Evolutionary conservation across 2,113 vertebrate species (phyloP).

Genomic region (zebrafish (Danio rerio)): GRCz12tu NC_133178.1:31658001-31658500

Average conservation of each 20-base stretch:
- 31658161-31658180: too few species aligned
- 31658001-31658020: constrained; percentile 92
- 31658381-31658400: background rate
- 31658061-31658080: background rate
- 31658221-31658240: too few species aligned
- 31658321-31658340: too few species aligned
- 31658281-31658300: too few species aligned
- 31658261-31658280: too few species aligned
- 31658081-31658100: too few species aligned
- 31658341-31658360: too few species aligned
- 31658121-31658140: background rate
- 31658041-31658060: constrained; percentile 85
- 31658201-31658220: too few species aligned
- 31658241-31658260: too few species aligned
- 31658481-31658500: too few species aligned
- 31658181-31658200: too few species aligned
- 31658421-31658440: background rate
- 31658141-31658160: background rate
- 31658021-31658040: constrained; percentile 92
- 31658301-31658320: too few species aligned
- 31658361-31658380: background rate
- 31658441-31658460: background rate
- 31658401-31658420: background rate
- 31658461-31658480: background rate
- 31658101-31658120: background rate